Evolutionary conservation across 2,113 vertebrate genomes (phyloP).

Genomic region (Myotis yumanensis): DNA sequence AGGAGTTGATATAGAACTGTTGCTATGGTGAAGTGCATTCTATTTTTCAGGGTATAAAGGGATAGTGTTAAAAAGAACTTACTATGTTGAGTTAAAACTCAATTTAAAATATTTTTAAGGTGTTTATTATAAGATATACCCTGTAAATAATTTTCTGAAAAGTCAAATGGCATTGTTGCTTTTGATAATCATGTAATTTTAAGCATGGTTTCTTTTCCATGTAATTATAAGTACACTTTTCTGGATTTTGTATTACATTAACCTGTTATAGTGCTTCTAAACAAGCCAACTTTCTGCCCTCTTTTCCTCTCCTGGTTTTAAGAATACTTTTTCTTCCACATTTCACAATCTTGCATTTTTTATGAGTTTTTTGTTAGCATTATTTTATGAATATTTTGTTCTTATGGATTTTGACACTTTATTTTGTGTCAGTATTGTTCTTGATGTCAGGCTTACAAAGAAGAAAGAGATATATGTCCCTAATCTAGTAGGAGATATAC

Average conservation of each 20-base stretch:
- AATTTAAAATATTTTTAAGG: constrained; percentile 68
- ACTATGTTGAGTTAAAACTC: constrained; percentile 60
- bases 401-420: neutral
- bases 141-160: constrained; percentile 70
- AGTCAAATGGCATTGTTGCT: constrained; percentile 41
- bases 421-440: neutral
- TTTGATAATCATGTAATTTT: constrained; percentile 47
- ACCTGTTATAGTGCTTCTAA: constrained; percentile 4
- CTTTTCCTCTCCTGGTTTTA: constrained; percentile 38
- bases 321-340: neutral
- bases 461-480: neutral
- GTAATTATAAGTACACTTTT: neutral
- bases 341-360: constrained; percentile 5
- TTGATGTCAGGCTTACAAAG: neutral
- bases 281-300: neutral
- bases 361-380: constrained; percentile 14
- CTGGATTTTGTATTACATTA: constrained; percentile 6
- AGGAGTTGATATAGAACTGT: constrained; percentile 71
- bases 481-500: neutral
- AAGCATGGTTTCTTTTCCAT: constrained; percentile 32
- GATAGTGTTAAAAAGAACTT: constrained; percentile 66
- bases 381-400: constrained; percentile 46
- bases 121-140: constrained; percentile 60
- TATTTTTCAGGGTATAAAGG: constrained; percentile 62
- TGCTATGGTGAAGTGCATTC: constrained; percentile 78